Conservation (phyloP, 2,113 vertebrate genomes). For the Oceanites oceanicus region DNA sequence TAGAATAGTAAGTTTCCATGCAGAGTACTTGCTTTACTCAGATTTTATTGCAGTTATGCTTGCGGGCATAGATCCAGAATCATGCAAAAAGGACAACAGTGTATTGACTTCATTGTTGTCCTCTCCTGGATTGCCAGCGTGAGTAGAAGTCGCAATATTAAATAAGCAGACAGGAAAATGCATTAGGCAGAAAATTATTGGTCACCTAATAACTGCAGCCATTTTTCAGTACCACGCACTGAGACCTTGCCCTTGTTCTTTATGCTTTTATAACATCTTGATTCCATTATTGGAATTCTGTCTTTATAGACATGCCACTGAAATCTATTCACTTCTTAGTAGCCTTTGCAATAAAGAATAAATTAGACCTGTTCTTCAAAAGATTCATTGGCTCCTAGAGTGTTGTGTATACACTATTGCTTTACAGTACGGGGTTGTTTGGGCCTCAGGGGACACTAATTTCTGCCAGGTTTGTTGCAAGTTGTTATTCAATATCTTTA, state of each 20-base stretch:
- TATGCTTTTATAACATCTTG: background rate
- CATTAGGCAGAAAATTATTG: background rate
- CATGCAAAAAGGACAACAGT: background rate
- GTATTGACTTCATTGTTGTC: background rate
- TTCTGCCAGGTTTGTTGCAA: background rate
- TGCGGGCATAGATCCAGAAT: background rate
- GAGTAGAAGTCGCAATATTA: background rate
- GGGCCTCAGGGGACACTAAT: background rate
- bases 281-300: background rate
- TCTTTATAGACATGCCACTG: background rate
- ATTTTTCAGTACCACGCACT: background rate
- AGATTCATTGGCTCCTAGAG: background rate
- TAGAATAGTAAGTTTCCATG: background rate
- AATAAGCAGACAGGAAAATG: background rate
- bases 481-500: background rate
- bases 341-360: background rate
- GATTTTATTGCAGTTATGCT: background rate
- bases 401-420: background rate
- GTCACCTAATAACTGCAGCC: background rate
- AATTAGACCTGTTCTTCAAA: background rate
- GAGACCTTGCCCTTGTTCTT: background rate
- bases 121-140: background rate
- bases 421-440: background rate
- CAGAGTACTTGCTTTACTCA: background rate
- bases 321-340: background rate